Evolutionary conservation across 2,888 invertebrate species (phyloP), one percentile per base, ranked within the genome.

Genomic region (Dicycla oo): DNA sequence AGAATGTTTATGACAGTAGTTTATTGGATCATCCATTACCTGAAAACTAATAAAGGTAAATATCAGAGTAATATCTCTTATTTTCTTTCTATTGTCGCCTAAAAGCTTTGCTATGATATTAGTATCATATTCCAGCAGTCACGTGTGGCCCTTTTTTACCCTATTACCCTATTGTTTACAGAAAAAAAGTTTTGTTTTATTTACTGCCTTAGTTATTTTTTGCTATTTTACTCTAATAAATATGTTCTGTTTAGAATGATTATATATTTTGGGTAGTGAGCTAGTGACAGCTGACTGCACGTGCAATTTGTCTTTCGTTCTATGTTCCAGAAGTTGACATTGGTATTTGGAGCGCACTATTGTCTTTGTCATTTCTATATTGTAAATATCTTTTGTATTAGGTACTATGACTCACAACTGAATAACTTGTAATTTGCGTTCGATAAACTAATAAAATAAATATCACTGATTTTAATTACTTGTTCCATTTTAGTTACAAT

Each of bases 111-210:
- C 88, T 87, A 88, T 89, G 90, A 91, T 91, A 91, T 92, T 91
- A 74, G 73, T 81, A 90, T 93, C 91, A 89, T 91, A 90, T 92
- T 91, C 89, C 89, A 85, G 84, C 86, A 87, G 89, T 90, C 91
- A 90, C 92, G 90, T 91, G 91, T 90, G 89, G 88, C 87, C 76
- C 85, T 92, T 93, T 93, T 94, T 94, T 94, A n/a, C n/a, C n/a
- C n/a, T n/a, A n/a, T n/a, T n/a, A 92, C 91, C 89, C 90, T 89
- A 88, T 90, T 90, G 88, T 91, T 89, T 87, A 82, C 82, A 78
- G 81, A 87, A 87, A 86, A n/a, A 86, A 86, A 77, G 73, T 77
- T 80, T 71, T 78, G 73, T 82, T 69, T 70, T 81, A 68, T 65
- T 80, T 82, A 84, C 84, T 82, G 78, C 75, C 68, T 73, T 78